These are phyloP conservation scores for Helogale parvula DNA, from an alignment of 2,113 vertebrate genomes.

Conservation along the genomic window DNA sequence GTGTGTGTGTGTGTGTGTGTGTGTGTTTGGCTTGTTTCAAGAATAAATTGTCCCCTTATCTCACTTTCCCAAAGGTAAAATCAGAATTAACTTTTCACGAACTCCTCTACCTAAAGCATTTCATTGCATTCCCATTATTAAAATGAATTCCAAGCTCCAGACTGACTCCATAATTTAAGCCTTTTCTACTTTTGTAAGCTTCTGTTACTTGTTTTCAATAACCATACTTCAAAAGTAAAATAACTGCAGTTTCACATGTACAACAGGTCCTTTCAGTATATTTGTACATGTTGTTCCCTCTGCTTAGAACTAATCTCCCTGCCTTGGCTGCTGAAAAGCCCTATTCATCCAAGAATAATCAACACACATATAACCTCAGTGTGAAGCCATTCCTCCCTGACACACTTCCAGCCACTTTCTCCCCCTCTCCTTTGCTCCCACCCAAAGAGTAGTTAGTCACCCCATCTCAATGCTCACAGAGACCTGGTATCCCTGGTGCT, in stretches of 20 bases:
- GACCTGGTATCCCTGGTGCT: background rate
- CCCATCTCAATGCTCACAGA: background rate
- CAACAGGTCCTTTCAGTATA: background rate
- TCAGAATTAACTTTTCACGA: conserved; percentile 8
- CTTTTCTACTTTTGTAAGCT: background rate
- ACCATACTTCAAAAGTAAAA: conserved; percentile 34
- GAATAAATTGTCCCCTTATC: background rate
- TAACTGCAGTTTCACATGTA: background rate
- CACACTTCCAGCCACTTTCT: background rate
- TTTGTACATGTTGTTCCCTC: background rate
- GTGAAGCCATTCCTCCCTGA: background rate
- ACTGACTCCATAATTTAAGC: conserved; percentile 39
- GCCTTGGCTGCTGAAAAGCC: background rate
- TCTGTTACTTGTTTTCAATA: background rate
- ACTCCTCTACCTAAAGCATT: background rate
- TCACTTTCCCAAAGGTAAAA: background rate
- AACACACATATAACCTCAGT: background rate
- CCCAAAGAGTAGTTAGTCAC: background rate
- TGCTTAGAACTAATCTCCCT: background rate
- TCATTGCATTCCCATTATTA: background rate
- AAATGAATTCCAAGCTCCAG: background rate
- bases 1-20: background rate
- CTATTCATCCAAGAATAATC: background rate
- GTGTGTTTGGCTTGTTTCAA: background rate
- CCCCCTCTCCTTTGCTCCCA: background rate